Evolutionary conservation across 2,888 invertebrate species (phyloP).

Genomic region (Notodonta dromedarius): DNA sequence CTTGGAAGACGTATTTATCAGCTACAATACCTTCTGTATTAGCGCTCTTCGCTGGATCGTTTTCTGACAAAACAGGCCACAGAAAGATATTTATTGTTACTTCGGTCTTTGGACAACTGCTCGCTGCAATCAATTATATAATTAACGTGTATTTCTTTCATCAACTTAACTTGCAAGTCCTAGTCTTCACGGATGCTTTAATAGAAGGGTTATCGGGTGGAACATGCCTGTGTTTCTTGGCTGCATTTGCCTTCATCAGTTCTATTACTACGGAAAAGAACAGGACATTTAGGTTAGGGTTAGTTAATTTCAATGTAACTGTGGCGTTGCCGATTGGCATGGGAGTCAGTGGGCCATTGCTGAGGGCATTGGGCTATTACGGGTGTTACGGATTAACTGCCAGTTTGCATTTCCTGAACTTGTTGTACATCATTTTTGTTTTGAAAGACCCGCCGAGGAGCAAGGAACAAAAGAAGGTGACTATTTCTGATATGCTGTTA

Average conservation of each 20-base stretch:
- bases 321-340: constrained; percentile 95
- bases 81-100: constrained; percentile 90
- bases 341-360: constrained; percentile 90
- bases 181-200: constrained; percentile 89
- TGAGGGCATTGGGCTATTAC: constrained; percentile 89
- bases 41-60: constrained; percentile 91
- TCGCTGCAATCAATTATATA: constrained; percentile 88
- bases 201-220: constrained; percentile 91
- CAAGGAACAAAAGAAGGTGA: constrained; percentile 62
- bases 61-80: constrained; percentile 87
- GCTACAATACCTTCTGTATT: constrained; percentile 90
- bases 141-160: constrained; percentile 90
- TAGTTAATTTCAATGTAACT: constrained; percentile 93
- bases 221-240: constrained; percentile 92
- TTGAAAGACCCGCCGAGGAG: constrained; percentile 85
- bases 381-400: constrained; percentile 89
- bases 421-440: constrained; percentile 86
- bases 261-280: constrained; percentile 91
- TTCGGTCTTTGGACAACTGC: constrained; percentile 88
- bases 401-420: constrained; percentile 86
- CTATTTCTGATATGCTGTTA: too few relatives aligned
- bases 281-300: constrained; percentile 92
- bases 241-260: constrained; percentile 92
- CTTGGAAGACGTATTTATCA: constrained; percentile 92
- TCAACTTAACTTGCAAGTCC: constrained; percentile 88